Conservation (phyloP, 2,797 vertebrate genomes). For the Geotrypetes seraphini region DNA sequence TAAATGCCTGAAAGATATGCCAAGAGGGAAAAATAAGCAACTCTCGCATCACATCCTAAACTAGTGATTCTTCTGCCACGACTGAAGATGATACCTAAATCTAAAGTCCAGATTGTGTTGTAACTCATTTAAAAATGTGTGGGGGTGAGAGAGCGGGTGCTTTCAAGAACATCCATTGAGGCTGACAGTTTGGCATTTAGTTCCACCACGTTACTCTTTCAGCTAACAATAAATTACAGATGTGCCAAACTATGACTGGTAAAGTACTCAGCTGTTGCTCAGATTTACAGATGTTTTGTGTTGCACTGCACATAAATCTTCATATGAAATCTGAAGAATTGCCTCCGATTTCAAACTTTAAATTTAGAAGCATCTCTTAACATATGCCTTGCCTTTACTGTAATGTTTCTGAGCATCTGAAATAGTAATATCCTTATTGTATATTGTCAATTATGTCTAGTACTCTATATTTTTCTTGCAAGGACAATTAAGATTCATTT, state of each 20-base stretch:
- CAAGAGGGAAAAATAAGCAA: neutral
- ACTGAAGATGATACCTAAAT: neutral
- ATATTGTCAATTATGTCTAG: no score
- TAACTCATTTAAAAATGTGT: no score
- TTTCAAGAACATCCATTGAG: no score
- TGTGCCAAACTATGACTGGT: constrained; percentile 22
- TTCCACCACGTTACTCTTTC: constrained; percentile 12
- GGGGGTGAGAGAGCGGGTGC: no score
- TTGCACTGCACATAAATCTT: constrained; percentile 3
- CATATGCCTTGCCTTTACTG: no score
- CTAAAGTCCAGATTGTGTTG: constrained; percentile 9
- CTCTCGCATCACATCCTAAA: neutral
- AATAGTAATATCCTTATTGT: no score
- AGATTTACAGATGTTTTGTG: constrained; percentile 12
- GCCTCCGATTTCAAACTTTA: no score
- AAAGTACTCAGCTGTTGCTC: constrained; percentile 12
- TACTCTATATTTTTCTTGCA: no score
- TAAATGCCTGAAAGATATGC: neutral
- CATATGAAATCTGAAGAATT: neutral
- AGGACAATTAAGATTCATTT: no score
- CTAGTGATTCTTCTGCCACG: neutral
- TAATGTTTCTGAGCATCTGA: no score
- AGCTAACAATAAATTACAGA: constrained; percentile 24
- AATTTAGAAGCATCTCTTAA: no score
- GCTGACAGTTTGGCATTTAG: constrained; percentile 12